Evolutionary conservation across 2,113 vertebrate genomes (phyloP).

Genomic region (Ptilonorhynchus violaceus): DNA sequence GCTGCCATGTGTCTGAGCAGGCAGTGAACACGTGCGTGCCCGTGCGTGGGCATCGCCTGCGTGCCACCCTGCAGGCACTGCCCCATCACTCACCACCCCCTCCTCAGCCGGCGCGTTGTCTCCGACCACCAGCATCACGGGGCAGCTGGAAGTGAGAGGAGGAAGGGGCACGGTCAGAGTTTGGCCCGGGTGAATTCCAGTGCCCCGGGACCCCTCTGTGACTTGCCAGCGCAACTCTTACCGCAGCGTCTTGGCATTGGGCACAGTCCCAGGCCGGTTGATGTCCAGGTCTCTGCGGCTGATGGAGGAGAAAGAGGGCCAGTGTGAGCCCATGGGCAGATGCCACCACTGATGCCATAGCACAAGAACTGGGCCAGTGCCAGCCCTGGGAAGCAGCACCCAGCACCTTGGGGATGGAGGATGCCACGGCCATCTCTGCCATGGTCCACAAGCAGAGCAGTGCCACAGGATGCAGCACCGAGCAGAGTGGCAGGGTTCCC

Average conservation of each 20-base stretch:
- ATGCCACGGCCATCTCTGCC: not conserved
- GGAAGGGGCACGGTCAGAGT: not conserved
- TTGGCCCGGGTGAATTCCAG: not conserved
- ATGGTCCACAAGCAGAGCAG: accelerated
- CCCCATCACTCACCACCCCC: conserved; percentile 85
- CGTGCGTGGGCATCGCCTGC: accelerated
- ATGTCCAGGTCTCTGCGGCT: conserved; percentile 96
- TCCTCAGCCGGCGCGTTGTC: conserved; percentile 94
- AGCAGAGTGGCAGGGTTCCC: not conserved
- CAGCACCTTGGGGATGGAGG: not conserved
- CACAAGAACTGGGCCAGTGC: not conserved
- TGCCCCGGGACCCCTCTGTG: not conserved
- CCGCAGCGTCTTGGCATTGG: conserved; percentile 93
- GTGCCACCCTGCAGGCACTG: not conserved
- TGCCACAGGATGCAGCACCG: not conserved
- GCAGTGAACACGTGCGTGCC: not conserved
- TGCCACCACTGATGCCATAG: not conserved
- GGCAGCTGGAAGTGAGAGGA: conserved; percentile 79
- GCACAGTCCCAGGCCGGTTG: conserved; percentile 86
- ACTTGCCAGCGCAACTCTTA: conserved; percentile 12
- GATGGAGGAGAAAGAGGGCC: not conserved
- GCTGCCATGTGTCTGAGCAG: not conserved
- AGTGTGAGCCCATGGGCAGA: not conserved
- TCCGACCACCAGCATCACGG: conserved; percentile 94
- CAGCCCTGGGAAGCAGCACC: not conserved